Evolutionary conservation across 2,888 invertebrate species (phyloP), one percentile per base, ranked within the genome.

Genomic region (Zaprionus obscuricornis): DNA sequence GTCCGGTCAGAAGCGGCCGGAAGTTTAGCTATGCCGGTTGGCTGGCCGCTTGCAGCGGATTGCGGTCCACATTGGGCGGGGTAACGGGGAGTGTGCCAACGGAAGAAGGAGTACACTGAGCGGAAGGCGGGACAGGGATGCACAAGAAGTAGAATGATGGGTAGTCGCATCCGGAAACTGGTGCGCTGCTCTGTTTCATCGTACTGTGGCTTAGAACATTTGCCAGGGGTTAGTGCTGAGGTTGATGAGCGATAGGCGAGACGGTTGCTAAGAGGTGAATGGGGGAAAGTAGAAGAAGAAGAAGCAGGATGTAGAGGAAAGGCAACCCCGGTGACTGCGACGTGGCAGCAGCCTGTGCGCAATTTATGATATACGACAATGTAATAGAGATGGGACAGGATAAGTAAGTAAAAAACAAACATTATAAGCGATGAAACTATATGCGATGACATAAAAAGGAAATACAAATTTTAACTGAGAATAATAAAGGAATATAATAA

Each of bases 1-100:
- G 71, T 60, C 50, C 36, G 42, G 46, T 54, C 39, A 43, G 40
- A 31, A 57, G 45, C 56, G 70, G 63, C 85, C 87, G 87, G 87
- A 86, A 86, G 79, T 85, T 79, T 86, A 79, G 79, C 79, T 72
- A 50, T 85, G 54, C 77, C 77, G 78, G 70, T 69, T 84, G 47
- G 66, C 59, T 69, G 43, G 49, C 56, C 66, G 79, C 74, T 66
- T 76, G 70, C 70, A 67, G 55, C 64, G 73, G 64, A 75, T 66
- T 71, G 76, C 37, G 60, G 81, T 54, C 16, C 27, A 26, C 14
- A 14, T 37, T 45, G 27, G 22, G 20, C 26, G 20, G 13, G 11
- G 6, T 2, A n/a, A 18, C 5, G n/a, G 14, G 29, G 4, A 7
- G 6, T 6, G 7, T 6, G 36, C 8, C 36, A 11, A 18, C 3